Evolutionary conservation across 2,888 invertebrate species (phyloP).

Genomic region (Caenorhabditis panamensis): DNA sequence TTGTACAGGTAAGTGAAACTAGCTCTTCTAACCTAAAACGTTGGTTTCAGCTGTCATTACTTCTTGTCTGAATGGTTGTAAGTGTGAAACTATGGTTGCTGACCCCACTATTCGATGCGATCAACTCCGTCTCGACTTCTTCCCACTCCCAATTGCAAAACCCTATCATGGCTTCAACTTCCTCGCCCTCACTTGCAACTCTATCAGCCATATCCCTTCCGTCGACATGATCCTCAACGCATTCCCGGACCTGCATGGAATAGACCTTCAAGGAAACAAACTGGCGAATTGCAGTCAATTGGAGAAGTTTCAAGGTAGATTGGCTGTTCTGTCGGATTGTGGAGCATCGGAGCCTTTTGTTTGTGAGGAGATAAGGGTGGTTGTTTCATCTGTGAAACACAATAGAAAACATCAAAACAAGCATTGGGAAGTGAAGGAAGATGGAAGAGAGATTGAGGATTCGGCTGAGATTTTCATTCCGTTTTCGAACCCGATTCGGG

Average conservation of each 20-base stretch:
- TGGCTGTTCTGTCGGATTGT: slow-evolving; percentile 10
- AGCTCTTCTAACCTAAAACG: not conserved
- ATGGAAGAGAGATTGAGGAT: not conserved
- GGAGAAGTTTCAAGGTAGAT: not conserved
- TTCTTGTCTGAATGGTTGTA: slow-evolving; percentile 1
- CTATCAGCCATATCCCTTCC: not conserved
- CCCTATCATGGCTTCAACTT: not conserved
- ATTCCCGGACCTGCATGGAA: slow-evolving; percentile 12
- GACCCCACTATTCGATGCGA: slow-evolving; percentile 1
- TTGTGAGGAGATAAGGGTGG: too few species aligned
- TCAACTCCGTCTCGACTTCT: not conserved
- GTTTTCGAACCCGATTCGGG: too few species aligned
- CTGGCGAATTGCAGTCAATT: not conserved
- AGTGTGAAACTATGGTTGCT: not conserved
- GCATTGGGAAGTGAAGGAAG: not conserved
- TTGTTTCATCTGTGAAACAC: too few species aligned
- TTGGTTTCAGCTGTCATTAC: not conserved
- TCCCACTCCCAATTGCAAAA: not conserved
- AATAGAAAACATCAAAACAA: too few species aligned
- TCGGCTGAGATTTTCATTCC: too few species aligned
- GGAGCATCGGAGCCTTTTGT: too few species aligned
- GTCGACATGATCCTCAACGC: not conserved
- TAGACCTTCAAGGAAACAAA: slow-evolving; percentile 9
- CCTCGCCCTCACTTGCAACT: slow-evolving; percentile 1
- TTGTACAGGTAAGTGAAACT: not conserved